Percentiles rank a stretch among this genome's conserved stretches.
Conservation (phyloP, 2,797 vertebrate species). For the Spatula versicolor region DNA sequence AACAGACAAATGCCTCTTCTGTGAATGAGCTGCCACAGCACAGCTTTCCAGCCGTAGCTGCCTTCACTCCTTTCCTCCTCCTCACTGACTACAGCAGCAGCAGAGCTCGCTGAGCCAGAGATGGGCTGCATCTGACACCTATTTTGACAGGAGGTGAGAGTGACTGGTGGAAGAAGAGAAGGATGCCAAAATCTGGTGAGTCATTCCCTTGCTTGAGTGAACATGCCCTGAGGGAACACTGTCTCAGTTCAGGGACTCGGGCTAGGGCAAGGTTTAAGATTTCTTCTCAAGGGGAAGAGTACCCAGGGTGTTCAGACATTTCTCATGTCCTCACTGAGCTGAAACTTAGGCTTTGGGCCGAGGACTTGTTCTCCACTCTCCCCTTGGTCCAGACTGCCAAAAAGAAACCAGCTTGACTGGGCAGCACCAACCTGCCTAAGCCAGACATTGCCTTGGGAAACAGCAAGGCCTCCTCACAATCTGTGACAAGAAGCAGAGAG, state of each 20-base stretch:
- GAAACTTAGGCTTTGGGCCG: neutral
- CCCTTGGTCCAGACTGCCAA: neutral
- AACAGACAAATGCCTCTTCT: neutral
- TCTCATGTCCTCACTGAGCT: neutral
- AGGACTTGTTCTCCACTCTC: neutral
- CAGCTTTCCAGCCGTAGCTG: neutral
- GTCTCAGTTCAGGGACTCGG: neutral
- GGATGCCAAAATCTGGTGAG: neutral
- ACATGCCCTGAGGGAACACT: neutral
- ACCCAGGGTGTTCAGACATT: neutral
- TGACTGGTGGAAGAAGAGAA: neutral
- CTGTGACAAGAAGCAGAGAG: neutral
- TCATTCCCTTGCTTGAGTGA: neutral
- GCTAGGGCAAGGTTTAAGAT: neutral
- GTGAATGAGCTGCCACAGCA: neutral
- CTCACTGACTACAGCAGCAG: neutral
- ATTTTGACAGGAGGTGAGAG: neutral
- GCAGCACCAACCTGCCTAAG: neutral
- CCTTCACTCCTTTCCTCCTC: neutral
- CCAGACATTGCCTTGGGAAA: neutral
- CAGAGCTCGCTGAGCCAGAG: neutral
- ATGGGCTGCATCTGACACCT: fast-evolving
- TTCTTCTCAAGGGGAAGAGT: neutral
- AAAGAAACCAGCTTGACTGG: neutral
- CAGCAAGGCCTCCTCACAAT: neutral